A percentile compares a stretch with the other conserved stretches of the same genome.
These are phyloP conservation scores for pig (Sus scrofa) DNA, from an alignment of 2,113 vertebrate species.

Conservation along the genomic window DNA sequence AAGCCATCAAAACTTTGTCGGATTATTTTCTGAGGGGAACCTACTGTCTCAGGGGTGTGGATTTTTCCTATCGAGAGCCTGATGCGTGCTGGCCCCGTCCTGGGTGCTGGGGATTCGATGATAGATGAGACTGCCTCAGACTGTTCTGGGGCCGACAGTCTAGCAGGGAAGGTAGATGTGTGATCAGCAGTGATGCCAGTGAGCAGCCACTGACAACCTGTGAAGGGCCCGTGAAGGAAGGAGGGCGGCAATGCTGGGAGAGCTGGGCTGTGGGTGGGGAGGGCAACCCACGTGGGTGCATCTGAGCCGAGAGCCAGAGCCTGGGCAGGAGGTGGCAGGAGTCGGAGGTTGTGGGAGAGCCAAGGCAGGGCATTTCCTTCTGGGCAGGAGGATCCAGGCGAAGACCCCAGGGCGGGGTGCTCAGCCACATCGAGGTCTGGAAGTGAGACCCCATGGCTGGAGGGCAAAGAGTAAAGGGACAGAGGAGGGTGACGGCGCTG, in stretches of 20 bases:
- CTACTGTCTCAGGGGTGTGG: neutral
- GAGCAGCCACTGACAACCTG: neutral
- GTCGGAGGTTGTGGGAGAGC: fast-evolving
- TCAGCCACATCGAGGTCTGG: fast-evolving
- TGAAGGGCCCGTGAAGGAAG: neutral
- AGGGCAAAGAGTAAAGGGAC: neutral
- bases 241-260: fast-evolving
- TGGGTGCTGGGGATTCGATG: neutral
- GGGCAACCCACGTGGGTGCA: fast-evolving
- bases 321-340: neutral
- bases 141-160: neutral
- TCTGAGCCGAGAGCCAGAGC: neutral
- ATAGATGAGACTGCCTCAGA: neutral
- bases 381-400: neutral
- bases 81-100: fast-evolving
- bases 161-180: neutral
- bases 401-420: neutral
- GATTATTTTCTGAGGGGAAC: neutral
- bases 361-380: neutral
- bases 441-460: neutral
- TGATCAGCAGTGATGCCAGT: fast-evolving
- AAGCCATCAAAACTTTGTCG: fast-evolving
- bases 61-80: neutral
- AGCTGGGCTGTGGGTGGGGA: neutral
- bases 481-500: fast-evolving